phyloP scores from a whole-genome alignment of 1,140 invertebrate genomes.

The Zophobas atratus region DNA sequence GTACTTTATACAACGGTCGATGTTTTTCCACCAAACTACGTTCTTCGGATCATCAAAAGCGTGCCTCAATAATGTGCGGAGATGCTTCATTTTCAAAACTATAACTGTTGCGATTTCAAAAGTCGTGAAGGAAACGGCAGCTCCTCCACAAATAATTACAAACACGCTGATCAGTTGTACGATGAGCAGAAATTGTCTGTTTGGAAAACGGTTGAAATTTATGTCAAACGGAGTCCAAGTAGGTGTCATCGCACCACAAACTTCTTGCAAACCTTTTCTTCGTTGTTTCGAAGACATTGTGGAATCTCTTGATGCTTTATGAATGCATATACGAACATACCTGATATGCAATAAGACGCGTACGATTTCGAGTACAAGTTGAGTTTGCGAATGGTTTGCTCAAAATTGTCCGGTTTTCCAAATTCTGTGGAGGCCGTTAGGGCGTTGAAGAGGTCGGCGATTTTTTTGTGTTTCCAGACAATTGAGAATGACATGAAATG shows the following conservation, averaged over 20 bases:
- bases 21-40: neutral
- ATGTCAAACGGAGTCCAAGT: neutral
- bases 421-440: too few relatives aligned
- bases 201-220: neutral
- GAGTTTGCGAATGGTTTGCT: too few relatives aligned
- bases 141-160: neutral
- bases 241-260: neutral
- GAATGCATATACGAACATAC: too few relatives aligned
- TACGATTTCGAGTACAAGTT: too few relatives aligned
- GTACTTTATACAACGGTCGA: neutral
- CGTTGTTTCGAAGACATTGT: too few relatives aligned
- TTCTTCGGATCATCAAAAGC: neutral
- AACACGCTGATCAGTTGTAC: neutral
- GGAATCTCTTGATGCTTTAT: too few relatives aligned
- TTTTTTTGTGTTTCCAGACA: too few relatives aligned
- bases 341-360: too few relatives aligned
- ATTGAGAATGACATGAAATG: too few relatives aligned
- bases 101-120: neutral
- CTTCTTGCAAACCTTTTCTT: neutral
- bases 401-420: too few relatives aligned
- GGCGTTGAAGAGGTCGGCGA: too few relatives aligned
- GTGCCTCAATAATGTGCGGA: neutral
- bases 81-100: constrained; percentile 2
- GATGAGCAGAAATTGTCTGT: neutral
- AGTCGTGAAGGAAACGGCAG: neutral